A percentile compares a stretch with the other conserved stretches of the same genome.
phyloP scores from a whole-genome alignment of 1,140 invertebrate species.

The Polypedilum pembai region DNA sequence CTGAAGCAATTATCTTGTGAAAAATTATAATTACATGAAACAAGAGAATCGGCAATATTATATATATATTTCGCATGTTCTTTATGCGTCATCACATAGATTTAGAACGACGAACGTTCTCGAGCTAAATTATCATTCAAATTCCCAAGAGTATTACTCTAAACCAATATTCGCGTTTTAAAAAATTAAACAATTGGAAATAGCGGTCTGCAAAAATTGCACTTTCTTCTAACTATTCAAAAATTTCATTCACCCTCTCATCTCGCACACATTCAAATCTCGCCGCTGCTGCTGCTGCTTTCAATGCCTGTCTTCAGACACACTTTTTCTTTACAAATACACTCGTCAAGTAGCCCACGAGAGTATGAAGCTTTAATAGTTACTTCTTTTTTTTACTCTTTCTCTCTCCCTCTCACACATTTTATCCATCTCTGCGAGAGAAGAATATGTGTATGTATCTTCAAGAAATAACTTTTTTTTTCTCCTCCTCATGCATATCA shows the following conservation, averaged over 20 bases:
- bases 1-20: background rate
- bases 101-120: no score
- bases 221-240: background rate
- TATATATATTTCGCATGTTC: slow-evolving; percentile 29
- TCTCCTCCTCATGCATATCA: background rate
- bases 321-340: slow-evolving; percentile 7
- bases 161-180: no score
- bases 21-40: slow-evolving; percentile 12
- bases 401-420: background rate
- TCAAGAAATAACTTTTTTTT: background rate
- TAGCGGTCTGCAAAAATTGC: slow-evolving; percentile 10
- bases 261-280: background rate
- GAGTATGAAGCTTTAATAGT: slow-evolving; percentile 19
- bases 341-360: background rate
- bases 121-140: no score
- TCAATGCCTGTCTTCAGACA: background rate
- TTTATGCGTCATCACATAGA: slow-evolving; percentile 29
- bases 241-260: slow-evolving; percentile 23
- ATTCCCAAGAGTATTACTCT: no score
- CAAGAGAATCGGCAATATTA: slow-evolving; percentile 8
- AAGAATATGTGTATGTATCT: background rate
- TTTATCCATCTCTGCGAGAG: no score
- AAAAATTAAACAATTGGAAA: background rate
- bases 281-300: no score
- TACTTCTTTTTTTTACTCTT: background rate